phyloP scores from a whole-genome alignment of 2,888 invertebrate genomes.

The Tenthredo amoena region DNA sequence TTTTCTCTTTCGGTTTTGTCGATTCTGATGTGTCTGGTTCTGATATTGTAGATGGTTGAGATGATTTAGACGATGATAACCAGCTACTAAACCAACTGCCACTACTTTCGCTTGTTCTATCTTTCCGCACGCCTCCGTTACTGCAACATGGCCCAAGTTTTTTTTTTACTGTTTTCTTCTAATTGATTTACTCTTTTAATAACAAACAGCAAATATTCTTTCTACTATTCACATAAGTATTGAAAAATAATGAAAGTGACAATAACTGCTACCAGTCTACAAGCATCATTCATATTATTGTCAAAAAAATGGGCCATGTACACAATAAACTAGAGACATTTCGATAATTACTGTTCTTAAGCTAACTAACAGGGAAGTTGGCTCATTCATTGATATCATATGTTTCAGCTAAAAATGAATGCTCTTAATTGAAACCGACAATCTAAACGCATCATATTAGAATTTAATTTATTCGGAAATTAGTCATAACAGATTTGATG shows the following conservation, averaged over 20 bases:
- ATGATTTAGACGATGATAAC: slow-evolving; percentile 77
- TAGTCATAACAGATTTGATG: no score
- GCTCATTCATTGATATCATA: no score
- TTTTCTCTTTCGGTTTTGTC: slow-evolving; percentile 72
- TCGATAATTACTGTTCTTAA: not conserved
- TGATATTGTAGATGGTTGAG: slow-evolving; percentile 62
- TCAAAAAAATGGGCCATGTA: slow-evolving; percentile 69
- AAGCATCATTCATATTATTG: not conserved
- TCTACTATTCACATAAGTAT: slow-evolving; percentile 34
- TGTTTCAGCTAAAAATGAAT: no score
- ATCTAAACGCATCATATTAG: no score
- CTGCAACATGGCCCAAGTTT: slow-evolving; percentile 77
- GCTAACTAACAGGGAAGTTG: not conserved
- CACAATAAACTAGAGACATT: slow-evolving; percentile 62
- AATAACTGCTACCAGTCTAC: not conserved
- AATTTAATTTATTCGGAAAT: no score
- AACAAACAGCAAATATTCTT: slow-evolving; percentile 9
- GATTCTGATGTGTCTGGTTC: slow-evolving; percentile 68
- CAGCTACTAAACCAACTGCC: slow-evolving; percentile 83
- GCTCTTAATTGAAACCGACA: no score
- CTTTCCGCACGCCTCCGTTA: slow-evolving; percentile 66
- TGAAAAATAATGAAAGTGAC: slow-evolving; percentile 14
- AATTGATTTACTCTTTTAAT: not conserved
- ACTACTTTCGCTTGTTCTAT: slow-evolving; percentile 67
- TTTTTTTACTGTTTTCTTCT: slow-evolving; percentile 55